Evolutionary conservation across 2,888 invertebrate species (phyloP), one percentile per base, ranked within the genome.

Genomic region (Ophion obscuratus): DNA sequence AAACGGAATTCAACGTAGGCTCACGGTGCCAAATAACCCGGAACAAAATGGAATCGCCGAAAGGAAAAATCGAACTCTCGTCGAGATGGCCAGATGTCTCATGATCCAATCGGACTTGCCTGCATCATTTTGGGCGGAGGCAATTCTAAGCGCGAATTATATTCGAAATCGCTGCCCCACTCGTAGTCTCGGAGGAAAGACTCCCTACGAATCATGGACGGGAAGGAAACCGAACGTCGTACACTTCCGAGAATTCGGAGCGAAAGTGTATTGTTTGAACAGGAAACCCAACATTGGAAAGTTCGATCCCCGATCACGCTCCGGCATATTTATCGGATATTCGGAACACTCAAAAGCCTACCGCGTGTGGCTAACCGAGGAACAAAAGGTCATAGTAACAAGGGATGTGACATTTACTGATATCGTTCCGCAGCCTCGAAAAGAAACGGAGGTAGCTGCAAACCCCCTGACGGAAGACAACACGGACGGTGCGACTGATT

Each of bases 41-140:
- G 20, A 85, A 57, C 81, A 81, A 40, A 85, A 85, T 47, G 81
- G 77, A 57, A 44, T 82, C 10, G 68, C 79, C 2, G 82, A 82
- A 61, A 27, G 82, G 20, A 74, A 59, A 62, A 83, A 76, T 70
- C 59, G 76, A 17, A 84, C 71, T 14, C 57, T 84, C 9, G 27
- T 70, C 5, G 84, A 84, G 9, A 73, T 73, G 74, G 78, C 79
- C 4, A 17, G 79, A n/a, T 85, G 82, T 27, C n/a, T 85, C 14
- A 44, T 85, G 57, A 11, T 71, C 5, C 20, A 75, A 44, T 68
- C 82, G 0, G 44, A 53, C 6, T 17, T 59, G 9, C 40, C 77
- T 6, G 53, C 64, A 14, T 62, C 20, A 10, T 83, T 81, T 40
- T 86, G 83, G 71, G 81, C 57, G 10, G 85, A 85, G 24, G 83